Base-by-base conservation (phyloP, 1,140 invertebrate genomes). In the Proales similis region DNA sequence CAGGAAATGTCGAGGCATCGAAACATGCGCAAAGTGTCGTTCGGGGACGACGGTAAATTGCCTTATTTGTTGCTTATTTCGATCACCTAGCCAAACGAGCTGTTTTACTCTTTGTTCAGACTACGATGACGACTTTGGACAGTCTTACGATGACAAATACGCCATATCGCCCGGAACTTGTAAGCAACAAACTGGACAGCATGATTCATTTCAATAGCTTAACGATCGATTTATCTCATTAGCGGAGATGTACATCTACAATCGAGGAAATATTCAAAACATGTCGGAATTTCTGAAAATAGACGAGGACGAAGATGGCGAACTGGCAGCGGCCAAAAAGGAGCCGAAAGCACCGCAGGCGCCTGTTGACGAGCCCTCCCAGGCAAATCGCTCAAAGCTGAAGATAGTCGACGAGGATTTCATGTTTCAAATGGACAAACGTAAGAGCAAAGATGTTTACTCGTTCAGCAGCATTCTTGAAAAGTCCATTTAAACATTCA, bases 371-470 rank as follows among this genome's bases (percentile, higher is more conserved):
- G 14, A 36, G 14, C 9, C 9, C 33, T 36, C 33, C 14, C 14
- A 9, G 14, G 9, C 33, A 14, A 9, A 9, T 36, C 14, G 9
- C 14, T 14, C 14, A 9, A 36, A 36, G 9, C 43, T 24, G n/a
- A 36, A 57, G 32, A 57, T 42, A 11, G 9, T 36, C 33, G 51
- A 57, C 26, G 51, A 57, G 20, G 51, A 57, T 42, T 57, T 57
- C 14, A 57, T 57, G 51, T 57, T 57, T 43, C 51, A 26, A 57
- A 57, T 57, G 51, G 51, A 57, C 17, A 53, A 53, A 53, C 29
- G 48, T 49, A 24, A n/a, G 14, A 27, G 6, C 7, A 3, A 30
- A 14, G 9, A 9, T 36, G n/a, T n/a, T n/a, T n/a, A n/a, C n/a
- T n/a, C n/a, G n/a, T n/a, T n/a, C n/a, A n/a, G n/a, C n/a, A n/a